These are phyloP conservation scores for Parnassius apollo DNA, from an alignment of 2,888 invertebrate species.

Conservation along the genomic window DNA sequence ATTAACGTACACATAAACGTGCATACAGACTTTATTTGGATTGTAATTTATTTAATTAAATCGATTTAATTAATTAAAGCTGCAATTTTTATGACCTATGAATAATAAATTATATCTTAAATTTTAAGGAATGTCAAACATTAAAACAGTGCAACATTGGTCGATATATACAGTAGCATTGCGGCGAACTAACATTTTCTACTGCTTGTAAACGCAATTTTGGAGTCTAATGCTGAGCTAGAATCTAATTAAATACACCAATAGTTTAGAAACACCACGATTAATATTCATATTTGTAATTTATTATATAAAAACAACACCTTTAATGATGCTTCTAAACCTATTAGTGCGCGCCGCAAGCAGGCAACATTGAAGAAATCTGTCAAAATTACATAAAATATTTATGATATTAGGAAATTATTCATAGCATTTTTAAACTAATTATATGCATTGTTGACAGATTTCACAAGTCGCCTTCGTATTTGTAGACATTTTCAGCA, in stretches of 20 bases:
- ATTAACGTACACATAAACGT: not conserved
- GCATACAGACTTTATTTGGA: not conserved
- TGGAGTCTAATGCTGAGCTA: conserved; percentile 7
- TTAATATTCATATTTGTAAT: conserved; percentile 2
- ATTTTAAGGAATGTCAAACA: not conserved
- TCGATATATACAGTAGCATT: conserved; percentile 8
- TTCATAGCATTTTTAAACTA: not conserved
- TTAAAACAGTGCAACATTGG: conserved; percentile 11
- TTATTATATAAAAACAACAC: conserved; percentile 12
- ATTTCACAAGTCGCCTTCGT: conserved; percentile 5
- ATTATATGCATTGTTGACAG: conserved; percentile 3
- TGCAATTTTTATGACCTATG: too few relatives aligned
- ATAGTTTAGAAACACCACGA: conserved; percentile 8
- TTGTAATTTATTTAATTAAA: not conserved
- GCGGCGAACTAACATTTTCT: conserved; percentile 19
- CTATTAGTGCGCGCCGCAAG: not conserved
- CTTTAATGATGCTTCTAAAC: conserved; percentile 17
- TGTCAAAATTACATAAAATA: conserved; percentile 9
- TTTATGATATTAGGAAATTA: too few relatives aligned
- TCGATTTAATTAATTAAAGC: too few relatives aligned
- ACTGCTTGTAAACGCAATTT: conserved; percentile 14
- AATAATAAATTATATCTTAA: not conserved
- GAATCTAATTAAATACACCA: conserved; percentile 6
- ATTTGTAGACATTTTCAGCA: conserved; percentile 13
- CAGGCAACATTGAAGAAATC: conserved; percentile 7